Conservation (phyloP, 2,888 invertebrate genomes). For the Synanthedon andrenaeformis region DNA sequence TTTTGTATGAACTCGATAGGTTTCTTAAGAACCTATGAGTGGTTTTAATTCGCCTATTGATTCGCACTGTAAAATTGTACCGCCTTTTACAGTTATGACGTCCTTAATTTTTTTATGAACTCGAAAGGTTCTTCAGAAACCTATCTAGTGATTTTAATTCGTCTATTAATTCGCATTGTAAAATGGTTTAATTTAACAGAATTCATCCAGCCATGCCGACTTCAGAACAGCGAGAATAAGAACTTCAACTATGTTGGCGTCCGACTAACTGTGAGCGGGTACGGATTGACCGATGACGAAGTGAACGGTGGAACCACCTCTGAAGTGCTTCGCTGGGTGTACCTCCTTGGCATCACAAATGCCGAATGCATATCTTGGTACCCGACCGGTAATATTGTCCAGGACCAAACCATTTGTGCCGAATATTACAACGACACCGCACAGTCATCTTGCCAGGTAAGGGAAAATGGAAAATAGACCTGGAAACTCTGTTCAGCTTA, state of each 20-base stretch:
- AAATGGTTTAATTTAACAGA: constrained; percentile 14
- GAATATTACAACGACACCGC: constrained; percentile 39
- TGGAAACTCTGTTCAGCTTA: too few species aligned
- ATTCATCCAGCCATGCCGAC: constrained; percentile 36
- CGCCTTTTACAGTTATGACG: too few species aligned
- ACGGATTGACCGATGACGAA: constrained; percentile 37
- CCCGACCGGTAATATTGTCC: constrained; percentile 23
- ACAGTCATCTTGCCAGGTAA: constrained; percentile 53
- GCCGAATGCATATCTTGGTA: constrained; percentile 38
- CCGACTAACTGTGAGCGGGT: constrained; percentile 40
- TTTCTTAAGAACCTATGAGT: too few species aligned
- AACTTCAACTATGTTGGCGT: constrained; percentile 30
- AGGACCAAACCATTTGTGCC: constrained; percentile 39
- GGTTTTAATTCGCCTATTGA: too few species aligned
- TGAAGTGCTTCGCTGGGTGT: constrained; percentile 54
- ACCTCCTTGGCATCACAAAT: constrained; percentile 47
- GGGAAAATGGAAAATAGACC: too few species aligned
- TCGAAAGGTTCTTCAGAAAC: too few species aligned
- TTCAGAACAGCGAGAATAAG: constrained; percentile 35
- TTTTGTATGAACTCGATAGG: too few species aligned
- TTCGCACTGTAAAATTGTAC: too few species aligned
- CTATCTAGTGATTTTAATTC: too few species aligned
- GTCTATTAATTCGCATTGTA: too few species aligned
- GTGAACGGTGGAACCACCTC: constrained; percentile 39
- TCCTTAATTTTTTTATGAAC: too few species aligned